These are phyloP conservation scores for Gymnoscelis rufifasciata DNA, from an alignment of 2,888 invertebrate genomes.

Conservation along the genomic window DNA sequence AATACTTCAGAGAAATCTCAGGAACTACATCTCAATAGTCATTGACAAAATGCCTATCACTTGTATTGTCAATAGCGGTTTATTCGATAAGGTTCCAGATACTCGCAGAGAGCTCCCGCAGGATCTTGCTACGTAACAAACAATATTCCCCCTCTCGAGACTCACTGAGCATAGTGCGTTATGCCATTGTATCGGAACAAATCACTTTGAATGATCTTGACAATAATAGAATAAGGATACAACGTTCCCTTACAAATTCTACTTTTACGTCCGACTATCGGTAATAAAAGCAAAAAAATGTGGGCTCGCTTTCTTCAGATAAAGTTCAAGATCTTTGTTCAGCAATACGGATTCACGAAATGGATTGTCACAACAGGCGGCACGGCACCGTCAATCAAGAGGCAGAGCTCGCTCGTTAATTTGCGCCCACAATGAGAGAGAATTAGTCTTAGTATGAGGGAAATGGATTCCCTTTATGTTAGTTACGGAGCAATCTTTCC, in stretches of 20 bases:
- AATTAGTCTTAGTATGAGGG: constrained; percentile 37
- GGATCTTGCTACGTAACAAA: constrained; percentile 25
- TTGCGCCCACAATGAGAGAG: constrained; percentile 42
- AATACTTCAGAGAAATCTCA: no score
- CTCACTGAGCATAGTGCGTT: constrained; percentile 18
- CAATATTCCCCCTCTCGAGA: constrained; percentile 25
- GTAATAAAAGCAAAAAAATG: neutral
- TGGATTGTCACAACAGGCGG: constrained; percentile 47
- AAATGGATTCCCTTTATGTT: constrained; percentile 31
- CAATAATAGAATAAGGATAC: constrained; percentile 11
- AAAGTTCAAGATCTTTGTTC: neutral
- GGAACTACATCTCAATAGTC: no score
- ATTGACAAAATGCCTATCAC: neutral
- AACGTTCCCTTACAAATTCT: neutral
- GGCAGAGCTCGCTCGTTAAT: constrained; percentile 33
- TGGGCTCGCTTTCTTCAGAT: neutral
- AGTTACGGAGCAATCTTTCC: constrained; percentile 13
- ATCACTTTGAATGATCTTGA: constrained; percentile 9
- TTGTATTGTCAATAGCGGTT: constrained; percentile 8
- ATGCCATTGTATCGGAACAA: constrained; percentile 7
- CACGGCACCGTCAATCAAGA: constrained; percentile 46
- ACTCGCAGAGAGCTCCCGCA: constrained; percentile 27
- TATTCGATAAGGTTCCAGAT: constrained; percentile 25
- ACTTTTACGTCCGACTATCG: neutral
- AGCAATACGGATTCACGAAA: constrained; percentile 31